phyloP scores from a whole-genome alignment of 1,140 invertebrate genomes.

The Maniola jurtina region DNA sequence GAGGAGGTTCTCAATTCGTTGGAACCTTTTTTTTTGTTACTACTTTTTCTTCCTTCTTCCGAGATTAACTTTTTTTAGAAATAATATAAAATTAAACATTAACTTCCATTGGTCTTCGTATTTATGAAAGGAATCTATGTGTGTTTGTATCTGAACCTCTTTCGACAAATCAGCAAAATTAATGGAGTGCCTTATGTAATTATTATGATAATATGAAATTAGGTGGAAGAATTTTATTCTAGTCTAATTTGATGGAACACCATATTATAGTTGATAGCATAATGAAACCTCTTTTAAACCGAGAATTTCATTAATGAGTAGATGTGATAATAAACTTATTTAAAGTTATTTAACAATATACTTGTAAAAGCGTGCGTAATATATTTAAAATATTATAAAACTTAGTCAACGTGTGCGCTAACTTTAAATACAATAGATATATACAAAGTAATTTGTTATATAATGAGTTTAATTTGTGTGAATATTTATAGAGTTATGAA shows the following conservation, averaged over 20 bases:
- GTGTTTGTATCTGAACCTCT: slow-evolving; percentile 65
- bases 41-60: neutral
- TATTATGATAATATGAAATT: slow-evolving; percentile 76
- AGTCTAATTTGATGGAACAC: slow-evolving; percentile 76
- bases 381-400: slow-evolving; percentile 48
- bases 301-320: slow-evolving; percentile 67
- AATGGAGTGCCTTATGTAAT: slow-evolving; percentile 78
- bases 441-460: slow-evolving; percentile 45
- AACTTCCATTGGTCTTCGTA: slow-evolving; percentile 73
- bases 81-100: slow-evolving; percentile 9
- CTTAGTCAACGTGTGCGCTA: slow-evolving; percentile 52
- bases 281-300: slow-evolving; percentile 67
- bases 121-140: slow-evolving; percentile 52
- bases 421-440: slow-evolving; percentile 39
- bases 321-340: slow-evolving; percentile 69
- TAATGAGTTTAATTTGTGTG: slow-evolving; percentile 41
- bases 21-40: neutral
- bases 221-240: slow-evolving; percentile 75
- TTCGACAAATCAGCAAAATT: slow-evolving; percentile 73
- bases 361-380: slow-evolving; percentile 49
- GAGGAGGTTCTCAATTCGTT: too few relatives aligned
- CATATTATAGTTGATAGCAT: slow-evolving; percentile 67
- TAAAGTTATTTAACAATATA: slow-evolving; percentile 62
- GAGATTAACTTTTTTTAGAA: neutral
- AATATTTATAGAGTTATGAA: slow-evolving; percentile 37